Evolutionary conservation across 2,888 invertebrate genomes (phyloP).

Genomic region (Aleiodes alternator): DNA sequence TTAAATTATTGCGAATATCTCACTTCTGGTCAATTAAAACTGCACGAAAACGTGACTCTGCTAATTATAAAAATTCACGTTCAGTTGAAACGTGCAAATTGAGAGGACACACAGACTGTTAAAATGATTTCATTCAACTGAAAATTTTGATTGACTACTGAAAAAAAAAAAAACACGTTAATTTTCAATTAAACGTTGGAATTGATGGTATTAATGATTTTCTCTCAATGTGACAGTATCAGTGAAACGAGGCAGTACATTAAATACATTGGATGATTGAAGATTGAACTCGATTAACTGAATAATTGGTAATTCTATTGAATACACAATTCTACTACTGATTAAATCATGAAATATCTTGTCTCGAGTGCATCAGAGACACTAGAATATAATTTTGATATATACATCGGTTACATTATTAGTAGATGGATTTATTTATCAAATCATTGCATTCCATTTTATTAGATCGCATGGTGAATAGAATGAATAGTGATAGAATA

Average conservation of each 20-base stretch:
- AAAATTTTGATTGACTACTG: too few relatives aligned
- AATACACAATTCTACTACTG: slow-evolving; percentile 3
- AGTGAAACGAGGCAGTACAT: slow-evolving; percentile 1
- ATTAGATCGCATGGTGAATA: too few relatives aligned
- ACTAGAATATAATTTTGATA: background rate
- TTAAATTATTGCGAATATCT: too few relatives aligned
- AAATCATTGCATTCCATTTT: too few relatives aligned
- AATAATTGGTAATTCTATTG: slow-evolving; percentile 19
- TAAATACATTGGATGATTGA: slow-evolving; percentile 26
- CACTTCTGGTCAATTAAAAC: background rate
- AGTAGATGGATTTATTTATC: too few relatives aligned
- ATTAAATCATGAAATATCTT: slow-evolving; percentile 10
- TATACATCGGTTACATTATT: too few relatives aligned
- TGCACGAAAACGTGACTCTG: background rate
- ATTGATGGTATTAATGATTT: too few relatives aligned
- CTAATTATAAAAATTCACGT: slow-evolving; percentile 12
- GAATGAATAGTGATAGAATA: too few relatives aligned
- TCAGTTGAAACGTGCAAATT: background rate
- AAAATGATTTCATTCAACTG: background rate
- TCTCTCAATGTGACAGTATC: background rate
- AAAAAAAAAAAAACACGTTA: too few relatives aligned
- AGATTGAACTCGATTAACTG: slow-evolving; percentile 33
- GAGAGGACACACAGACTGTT: background rate
- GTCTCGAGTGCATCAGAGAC: background rate
- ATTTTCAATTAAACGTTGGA: too few relatives aligned